Base-by-base conservation (phyloP, 2,888 invertebrate species). In the Nomada flava region DNA sequence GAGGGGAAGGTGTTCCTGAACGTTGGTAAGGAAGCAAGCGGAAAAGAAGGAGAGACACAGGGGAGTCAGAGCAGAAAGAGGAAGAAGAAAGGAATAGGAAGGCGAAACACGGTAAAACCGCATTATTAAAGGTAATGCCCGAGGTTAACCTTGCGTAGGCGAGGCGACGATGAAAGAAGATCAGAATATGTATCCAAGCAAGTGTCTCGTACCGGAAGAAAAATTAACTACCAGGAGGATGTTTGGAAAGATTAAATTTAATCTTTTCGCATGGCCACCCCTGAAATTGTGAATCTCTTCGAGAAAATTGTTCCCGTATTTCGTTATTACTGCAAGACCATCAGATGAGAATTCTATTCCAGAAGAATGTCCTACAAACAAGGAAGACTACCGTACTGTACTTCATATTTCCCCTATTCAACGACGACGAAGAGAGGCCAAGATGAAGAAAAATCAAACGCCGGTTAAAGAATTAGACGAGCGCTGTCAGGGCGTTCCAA, bases 71-170 rank as follows among this genome's bases (percentile, higher is more conserved):
- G 76, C 67, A 36, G 72, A 84, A 47, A 3, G 76, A 23, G 59
- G 29, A 59, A 57, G 82, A 75, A 36, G 72, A 84, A 79, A 76
- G 74, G 75, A 55, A 76, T 60, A 78, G 70, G 64, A 70, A 79
- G 80, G 75, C 44, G 71, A 87, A 79, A 82, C 80, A 68, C 76
- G 81, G 83, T 76, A 79, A 86, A 67, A 76, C 67, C 80, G 76
- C 85, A 76, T 88, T 90, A 91, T 89, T 90, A 89, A 76, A 70
- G 78, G 81, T 90, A 89, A 89, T 89, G 82, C 83, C 64, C 67
- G 57, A 50, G 64, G 74, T 87, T 84, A 68, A 73, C 68, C 74
- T 72, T 62, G 77, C 68, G 76, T 84, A 57, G 76, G 79, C 82
- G 82, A 82, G 59, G 60, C 67, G 75, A 62, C 62, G 77, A 83